A percentile compares a stretch with the other conserved stretches of the same genome.
These are phyloP conservation scores for Dromiciops gliroides DNA, from an alignment of 2,113 vertebrate species.

Conservation along the genomic window DNA sequence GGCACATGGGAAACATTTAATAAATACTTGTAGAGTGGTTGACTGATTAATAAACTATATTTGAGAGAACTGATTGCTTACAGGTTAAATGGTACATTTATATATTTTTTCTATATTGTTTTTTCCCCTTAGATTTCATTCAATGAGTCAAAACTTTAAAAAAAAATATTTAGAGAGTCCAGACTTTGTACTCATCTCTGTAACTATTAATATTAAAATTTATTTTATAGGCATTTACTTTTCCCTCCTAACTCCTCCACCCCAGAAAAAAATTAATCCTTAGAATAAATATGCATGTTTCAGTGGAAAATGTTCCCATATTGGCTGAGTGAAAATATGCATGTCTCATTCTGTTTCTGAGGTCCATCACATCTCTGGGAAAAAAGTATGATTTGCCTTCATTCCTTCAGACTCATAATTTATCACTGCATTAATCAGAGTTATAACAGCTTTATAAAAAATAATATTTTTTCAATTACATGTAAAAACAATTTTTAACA, in stretches of 20 bases:
- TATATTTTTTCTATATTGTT: neutral
- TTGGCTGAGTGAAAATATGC: neutral
- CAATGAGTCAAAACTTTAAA: neutral
- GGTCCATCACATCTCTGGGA: neutral
- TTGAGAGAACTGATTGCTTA: neutral
- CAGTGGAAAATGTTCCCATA: neutral
- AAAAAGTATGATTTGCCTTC: neutral
- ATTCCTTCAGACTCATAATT: neutral
- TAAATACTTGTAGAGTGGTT: neutral
- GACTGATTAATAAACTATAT: slow-evolving; percentile 6
- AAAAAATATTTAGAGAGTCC: neutral
- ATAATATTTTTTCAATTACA: neutral
- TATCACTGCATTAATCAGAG: neutral
- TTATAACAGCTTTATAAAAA: no score
- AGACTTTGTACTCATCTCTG: neutral
- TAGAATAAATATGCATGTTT: neutral
- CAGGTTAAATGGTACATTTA: neutral
- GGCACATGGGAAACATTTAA: neutral
- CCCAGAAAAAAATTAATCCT: neutral
- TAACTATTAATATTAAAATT: neutral
- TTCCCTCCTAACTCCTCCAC: neutral
- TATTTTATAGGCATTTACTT: neutral
- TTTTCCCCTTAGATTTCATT: neutral
- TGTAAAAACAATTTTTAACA: neutral
- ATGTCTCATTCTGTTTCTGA: neutral